Evolutionary conservation across 1,140 invertebrate species (phyloP).

Genomic region (Drosophila novamexicana): DNA sequence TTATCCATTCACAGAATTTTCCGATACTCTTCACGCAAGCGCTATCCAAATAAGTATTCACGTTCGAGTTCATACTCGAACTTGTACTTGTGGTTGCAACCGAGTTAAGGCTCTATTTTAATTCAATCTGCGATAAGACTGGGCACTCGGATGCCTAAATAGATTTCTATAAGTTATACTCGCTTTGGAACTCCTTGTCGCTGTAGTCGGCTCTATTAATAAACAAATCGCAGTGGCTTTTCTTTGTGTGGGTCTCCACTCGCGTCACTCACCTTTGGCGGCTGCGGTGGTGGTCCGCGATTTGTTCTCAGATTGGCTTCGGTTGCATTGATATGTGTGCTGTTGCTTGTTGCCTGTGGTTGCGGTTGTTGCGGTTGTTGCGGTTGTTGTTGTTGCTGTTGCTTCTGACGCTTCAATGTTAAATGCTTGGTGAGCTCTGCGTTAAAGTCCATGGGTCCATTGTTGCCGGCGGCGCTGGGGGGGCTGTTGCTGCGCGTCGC

Average conservation of each 20-base stretch:
- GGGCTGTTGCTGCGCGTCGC: constrained; percentile 66
- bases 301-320: constrained; percentile 84
- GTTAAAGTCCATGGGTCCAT: constrained; percentile 83
- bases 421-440: constrained; percentile 82
- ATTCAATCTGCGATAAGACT: no score
- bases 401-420: constrained; percentile 82
- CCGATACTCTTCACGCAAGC: no score
- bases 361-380: constrained; percentile 33
- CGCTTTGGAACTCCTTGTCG: neutral
- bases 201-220: neutral
- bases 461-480: constrained; percentile 55
- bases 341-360: constrained; percentile 48
- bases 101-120: no score
- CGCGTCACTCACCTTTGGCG: constrained; percentile 66
- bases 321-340: constrained; percentile 81
- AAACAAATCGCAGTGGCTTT: constrained; percentile 21
- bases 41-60: no score
- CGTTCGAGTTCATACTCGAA: no score
- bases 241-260: constrained; percentile 38
- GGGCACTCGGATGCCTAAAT: no score
- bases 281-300: constrained; percentile 84
- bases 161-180: neutral
- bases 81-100: no score
- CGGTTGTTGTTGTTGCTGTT: constrained; percentile 59
- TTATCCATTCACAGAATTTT: no score